Evolutionary conservation across 1,140 invertebrate species (phyloP).

Genomic region (Panagrolaimus sp.): DNA sequence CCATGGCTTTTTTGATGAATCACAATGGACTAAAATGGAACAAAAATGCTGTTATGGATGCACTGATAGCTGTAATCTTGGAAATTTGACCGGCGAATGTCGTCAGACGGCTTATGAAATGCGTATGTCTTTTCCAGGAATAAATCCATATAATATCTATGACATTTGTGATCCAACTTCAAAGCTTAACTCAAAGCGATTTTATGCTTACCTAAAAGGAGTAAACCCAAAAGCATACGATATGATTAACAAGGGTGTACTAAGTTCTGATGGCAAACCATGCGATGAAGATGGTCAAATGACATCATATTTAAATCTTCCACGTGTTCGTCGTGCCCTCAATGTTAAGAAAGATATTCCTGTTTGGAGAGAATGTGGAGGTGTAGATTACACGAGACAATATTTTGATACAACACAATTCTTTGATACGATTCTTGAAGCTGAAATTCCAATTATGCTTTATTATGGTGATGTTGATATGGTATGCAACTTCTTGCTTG

Average conservation of each 20-base stretch:
- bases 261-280: constrained; percentile 29
- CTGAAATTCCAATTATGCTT: constrained; percentile 54
- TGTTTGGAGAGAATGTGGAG: constrained; percentile 54
- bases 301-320: constrained; percentile 50
- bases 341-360: constrained; percentile 51
- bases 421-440: constrained; percentile 53
- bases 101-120: constrained; percentile 53
- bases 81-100: constrained; percentile 40
- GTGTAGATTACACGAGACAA: constrained; percentile 50
- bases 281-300: constrained; percentile 57
- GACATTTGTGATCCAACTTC: constrained; percentile 56
- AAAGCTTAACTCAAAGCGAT: constrained; percentile 38
- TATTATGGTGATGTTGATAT: constrained; percentile 64
- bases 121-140: constrained; percentile 57
- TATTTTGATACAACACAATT: constrained; percentile 43
- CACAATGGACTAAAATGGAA: constrained; percentile 52
- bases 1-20: constrained; percentile 57
- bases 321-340: constrained; percentile 48
- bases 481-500: constrained; percentile 63
- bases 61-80: constrained; percentile 43
- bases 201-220: constrained; percentile 38
- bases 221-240: constrained; percentile 30
- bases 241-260: neutral
- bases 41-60: constrained; percentile 47
- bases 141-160: constrained; percentile 56